Conservation (phyloP, 2,888 invertebrate genomes). For the Stramonita haemastoma region DNA sequence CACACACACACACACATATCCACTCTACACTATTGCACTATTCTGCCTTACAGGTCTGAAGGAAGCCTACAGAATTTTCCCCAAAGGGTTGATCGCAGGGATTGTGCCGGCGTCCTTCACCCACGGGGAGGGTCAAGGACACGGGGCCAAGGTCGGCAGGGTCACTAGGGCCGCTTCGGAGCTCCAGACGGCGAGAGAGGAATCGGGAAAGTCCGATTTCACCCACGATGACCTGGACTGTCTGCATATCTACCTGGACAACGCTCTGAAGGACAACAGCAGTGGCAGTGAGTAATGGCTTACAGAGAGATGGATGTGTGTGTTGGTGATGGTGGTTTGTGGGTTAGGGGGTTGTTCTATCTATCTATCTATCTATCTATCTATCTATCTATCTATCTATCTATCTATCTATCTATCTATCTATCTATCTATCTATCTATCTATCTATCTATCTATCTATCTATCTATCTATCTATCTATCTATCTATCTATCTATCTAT, state of each 20-base stretch:
- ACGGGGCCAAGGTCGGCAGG: conserved; percentile 19
- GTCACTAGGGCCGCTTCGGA: not conserved
- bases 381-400: not conserved
- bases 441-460: too few species aligned
- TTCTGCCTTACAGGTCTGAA: conserved; percentile 69
- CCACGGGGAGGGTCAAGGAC: conserved; percentile 36
- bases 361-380: too few species aligned
- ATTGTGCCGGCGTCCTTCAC: conserved; percentile 64
- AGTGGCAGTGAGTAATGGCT: conserved; percentile 68
- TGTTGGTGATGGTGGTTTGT: not conserved
- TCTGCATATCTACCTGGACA: conserved; percentile 68
- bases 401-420: not conserved
- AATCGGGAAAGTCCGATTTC: conserved; percentile 54
- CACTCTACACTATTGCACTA: not conserved
- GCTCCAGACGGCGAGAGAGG: conserved; percentile 42
- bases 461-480: too few species aligned
- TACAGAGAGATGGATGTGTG: not conserved
- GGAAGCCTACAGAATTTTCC: conserved; percentile 74
- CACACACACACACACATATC: too few species aligned
- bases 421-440: too few species aligned
- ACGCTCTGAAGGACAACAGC: conserved; percentile 68
- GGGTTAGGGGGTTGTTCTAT: too few species aligned
- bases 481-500: too few species aligned
- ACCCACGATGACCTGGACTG: conserved; percentile 66
- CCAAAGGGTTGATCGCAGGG: conserved; percentile 75